Evolutionary conservation across 2,888 invertebrate genomes (phyloP).

Genomic region (Acleris laterana): DNA sequence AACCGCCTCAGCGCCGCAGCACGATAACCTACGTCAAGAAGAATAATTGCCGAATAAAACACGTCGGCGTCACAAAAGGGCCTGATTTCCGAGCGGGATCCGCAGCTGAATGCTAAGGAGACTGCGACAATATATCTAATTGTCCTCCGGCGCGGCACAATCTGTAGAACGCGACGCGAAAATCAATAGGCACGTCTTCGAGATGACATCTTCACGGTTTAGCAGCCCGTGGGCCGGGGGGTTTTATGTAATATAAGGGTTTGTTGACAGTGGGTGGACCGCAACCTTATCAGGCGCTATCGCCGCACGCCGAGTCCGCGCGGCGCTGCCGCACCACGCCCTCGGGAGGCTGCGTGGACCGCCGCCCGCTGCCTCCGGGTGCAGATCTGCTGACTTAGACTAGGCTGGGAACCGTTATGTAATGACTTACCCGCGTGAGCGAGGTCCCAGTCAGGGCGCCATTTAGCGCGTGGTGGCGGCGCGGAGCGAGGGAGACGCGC

Average conservation of each 20-base stretch:
- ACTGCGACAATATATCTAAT: slow-evolving; percentile 64
- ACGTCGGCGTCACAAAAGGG: slow-evolving; percentile 32
- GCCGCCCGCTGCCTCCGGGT: slow-evolving; percentile 67
- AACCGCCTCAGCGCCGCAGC: slow-evolving; percentile 18
- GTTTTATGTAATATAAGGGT: slow-evolving; percentile 67
- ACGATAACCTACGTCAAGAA: slow-evolving; percentile 36
- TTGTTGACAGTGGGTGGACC: slow-evolving; percentile 77
- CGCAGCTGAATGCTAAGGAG: slow-evolving; percentile 63
- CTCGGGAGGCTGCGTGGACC: slow-evolving; percentile 68
- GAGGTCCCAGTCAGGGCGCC: slow-evolving; percentile 76
- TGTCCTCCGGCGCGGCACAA: slow-evolving; percentile 50
- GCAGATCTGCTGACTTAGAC: slow-evolving; percentile 43
- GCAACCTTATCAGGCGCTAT: slow-evolving; percentile 76
- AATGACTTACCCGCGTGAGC: slow-evolving; percentile 75
- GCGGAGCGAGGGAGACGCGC: slow-evolving; percentile 51
- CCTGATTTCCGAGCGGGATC: slow-evolving; percentile 40
- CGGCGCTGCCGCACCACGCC: slow-evolving; percentile 73
- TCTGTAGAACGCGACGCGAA: slow-evolving; percentile 58
- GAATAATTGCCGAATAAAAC: slow-evolving; percentile 40
- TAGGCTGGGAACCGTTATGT: slow-evolving; percentile 45
- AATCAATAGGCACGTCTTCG: slow-evolving; percentile 74
- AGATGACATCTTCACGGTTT: slow-evolving; percentile 55
- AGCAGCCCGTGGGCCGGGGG: slow-evolving; percentile 44
- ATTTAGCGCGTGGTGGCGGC: slow-evolving; percentile 73
- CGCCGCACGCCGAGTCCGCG: slow-evolving; percentile 67